Conservation (phyloP, 2,888 invertebrate genomes). For the Asteroscopus sphinx region DNA sequence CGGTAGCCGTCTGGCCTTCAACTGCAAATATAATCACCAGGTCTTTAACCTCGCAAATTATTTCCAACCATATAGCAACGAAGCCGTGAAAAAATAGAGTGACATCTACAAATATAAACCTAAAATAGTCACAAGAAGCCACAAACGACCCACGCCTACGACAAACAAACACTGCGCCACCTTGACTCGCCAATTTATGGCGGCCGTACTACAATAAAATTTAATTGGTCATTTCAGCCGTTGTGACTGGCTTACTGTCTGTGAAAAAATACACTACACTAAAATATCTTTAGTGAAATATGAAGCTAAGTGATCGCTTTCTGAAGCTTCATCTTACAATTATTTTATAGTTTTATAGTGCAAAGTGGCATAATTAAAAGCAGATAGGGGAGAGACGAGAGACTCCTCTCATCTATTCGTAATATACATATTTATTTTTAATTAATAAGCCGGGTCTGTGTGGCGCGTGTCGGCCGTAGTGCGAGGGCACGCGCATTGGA, state of each 20-base stretch:
- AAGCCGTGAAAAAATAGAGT: constrained; percentile 3
- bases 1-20: too few species aligned
- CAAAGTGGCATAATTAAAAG: not conserved
- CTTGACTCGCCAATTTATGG: constrained; percentile 58
- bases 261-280: constrained; percentile 33
- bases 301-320: constrained; percentile 29
- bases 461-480: constrained; percentile 48
- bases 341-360: constrained; percentile 10
- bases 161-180: constrained; percentile 46
- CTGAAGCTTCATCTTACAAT: constrained; percentile 4
- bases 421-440: constrained; percentile 30
- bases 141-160: constrained; percentile 39
- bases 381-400: constrained; percentile 11
- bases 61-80: not conserved
- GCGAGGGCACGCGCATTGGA: constrained; percentile 62
- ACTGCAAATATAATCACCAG: too few species aligned
- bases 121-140: constrained; percentile 34
- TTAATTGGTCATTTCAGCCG: constrained; percentile 54
- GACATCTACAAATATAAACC: constrained; percentile 22
- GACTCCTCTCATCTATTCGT: constrained; percentile 5
- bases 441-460: constrained; percentile 48
- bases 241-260: constrained; percentile 44
- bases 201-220: constrained; percentile 54
- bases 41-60: not conserved
- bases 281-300: constrained; percentile 9